These are phyloP conservation scores for Triplophysa tibetana DNA, from an alignment of 2,113 vertebrate species.

Conservation along the genomic window DNA sequence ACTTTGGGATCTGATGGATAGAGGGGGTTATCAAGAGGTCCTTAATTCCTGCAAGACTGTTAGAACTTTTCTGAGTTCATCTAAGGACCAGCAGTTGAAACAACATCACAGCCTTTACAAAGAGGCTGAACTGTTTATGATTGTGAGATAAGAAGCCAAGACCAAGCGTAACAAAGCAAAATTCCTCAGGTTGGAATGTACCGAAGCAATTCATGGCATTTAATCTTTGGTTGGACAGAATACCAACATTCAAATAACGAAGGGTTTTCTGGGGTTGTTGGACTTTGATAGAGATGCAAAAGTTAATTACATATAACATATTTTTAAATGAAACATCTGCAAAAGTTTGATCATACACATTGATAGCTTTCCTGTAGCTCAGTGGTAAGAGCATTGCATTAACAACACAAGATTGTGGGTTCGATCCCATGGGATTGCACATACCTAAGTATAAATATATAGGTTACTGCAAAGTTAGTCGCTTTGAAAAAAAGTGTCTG, in stretches of 20 bases:
- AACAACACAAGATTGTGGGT: too few relatives aligned
- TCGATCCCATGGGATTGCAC: too few relatives aligned
- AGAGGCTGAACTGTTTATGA: not conserved
- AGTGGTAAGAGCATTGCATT: too few relatives aligned
- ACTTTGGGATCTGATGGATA: constrained; percentile 15
- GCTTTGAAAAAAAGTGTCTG: too few relatives aligned
- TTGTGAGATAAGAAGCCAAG: not conserved
- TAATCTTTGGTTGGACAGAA: not conserved
- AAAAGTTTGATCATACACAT: too few relatives aligned
- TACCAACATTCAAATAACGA: not conserved
- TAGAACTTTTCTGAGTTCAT: constrained; percentile 26
- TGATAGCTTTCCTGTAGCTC: too few relatives aligned
- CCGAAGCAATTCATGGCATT: not conserved
- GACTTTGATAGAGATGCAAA: too few relatives aligned
- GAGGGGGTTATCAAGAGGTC: constrained; percentile 32
- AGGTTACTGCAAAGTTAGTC: too few relatives aligned
- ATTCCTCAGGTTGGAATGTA: not conserved
- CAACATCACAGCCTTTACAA: not conserved
- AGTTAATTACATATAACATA: too few relatives aligned
- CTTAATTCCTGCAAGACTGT: constrained; percentile 11
- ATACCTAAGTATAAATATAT: too few relatives aligned
- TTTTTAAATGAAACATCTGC: too few relatives aligned
- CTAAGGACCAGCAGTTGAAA: constrained; percentile 10
- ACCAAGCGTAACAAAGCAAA: not conserved
- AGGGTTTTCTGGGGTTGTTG: too few relatives aligned